Percentiles rank a stretch among this genome's conserved stretches.
phyloP scores from a whole-genome alignment of 1,140 invertebrate species.

The Pinna nobilis region DNA sequence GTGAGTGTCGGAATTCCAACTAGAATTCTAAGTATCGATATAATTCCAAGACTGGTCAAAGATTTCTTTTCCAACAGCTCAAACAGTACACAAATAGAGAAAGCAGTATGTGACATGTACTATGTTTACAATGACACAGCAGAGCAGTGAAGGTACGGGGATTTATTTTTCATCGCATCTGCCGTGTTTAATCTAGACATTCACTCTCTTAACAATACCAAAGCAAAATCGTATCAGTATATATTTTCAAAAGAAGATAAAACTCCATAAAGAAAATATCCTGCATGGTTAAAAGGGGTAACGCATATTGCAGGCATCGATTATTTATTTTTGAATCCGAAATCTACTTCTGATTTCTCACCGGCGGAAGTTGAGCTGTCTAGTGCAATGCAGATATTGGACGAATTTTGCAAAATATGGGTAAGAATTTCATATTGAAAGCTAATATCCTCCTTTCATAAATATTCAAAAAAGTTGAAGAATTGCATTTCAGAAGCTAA shows the following conservation, averaged over 20 bases:
- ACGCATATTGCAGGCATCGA: slow-evolving; percentile 13
- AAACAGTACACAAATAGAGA: too few species aligned
- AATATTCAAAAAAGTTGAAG: too few species aligned
- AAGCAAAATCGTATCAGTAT: slow-evolving; percentile 29
- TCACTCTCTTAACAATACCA: slow-evolving; percentile 12
- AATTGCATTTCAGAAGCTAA: too few species aligned
- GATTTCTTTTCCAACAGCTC: background rate
- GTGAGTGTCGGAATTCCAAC: background rate
- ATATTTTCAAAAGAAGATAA: background rate
- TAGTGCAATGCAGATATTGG: slow-evolving; percentile 90
- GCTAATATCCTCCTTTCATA: too few species aligned
- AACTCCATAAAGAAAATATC: background rate
- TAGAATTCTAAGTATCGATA: background rate
- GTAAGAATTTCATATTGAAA: slow-evolving; percentile 84
- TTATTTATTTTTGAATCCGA: slow-evolving; percentile 83
- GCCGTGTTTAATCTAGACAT: slow-evolving; percentile 7
- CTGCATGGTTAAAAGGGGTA: slow-evolving; percentile 35
- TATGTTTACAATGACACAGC: background rate
- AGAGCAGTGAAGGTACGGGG: slow-evolving; percentile 20
- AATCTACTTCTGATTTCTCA: too few species aligned
- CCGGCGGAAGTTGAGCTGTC: too few species aligned
- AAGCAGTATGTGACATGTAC: background rate
- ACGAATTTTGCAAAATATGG: slow-evolving; percentile 95
- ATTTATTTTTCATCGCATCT: slow-evolving; percentile 37
- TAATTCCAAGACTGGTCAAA: too few species aligned